Evolutionary conservation across 2,888 invertebrate species (phyloP), one percentile per base, ranked within the genome.

Genomic region (Anoncus sp.): DNA sequence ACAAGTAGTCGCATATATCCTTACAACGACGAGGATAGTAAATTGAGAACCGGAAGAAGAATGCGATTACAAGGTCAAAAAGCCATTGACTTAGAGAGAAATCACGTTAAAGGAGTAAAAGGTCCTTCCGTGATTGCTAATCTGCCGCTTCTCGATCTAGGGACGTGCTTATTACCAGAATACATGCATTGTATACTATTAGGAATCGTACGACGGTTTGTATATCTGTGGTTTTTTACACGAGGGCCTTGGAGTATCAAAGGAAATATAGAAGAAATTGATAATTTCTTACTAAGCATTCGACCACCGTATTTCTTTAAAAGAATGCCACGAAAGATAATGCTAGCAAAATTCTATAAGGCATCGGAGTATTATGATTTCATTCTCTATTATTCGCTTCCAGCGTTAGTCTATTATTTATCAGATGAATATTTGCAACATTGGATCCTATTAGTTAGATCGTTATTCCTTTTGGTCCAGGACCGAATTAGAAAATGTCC

Each of bases 101-200:
- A 4, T n/a, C 45, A 75, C 24, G 45, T 59, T 35, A 63, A 59
- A 59, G 75, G 75, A 12, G 70, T 80, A 6, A 80, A 77, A 77
- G 79, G 79, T 27, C 49, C 14, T 20, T 65, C 82, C 10, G 49
- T 79, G 0, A 22, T 80, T 27, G 38, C 80, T 31, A 20, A 18
- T 51, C 27, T 81, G 16, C 82, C 82, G 35, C 24, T 77, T 12
- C 16, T 80, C 60, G 75, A 81, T 60, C 27, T 79, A 27, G 75
- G 69, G 14, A 81, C 77, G n/a, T 82, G 80, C 51, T n/a, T 75
- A 22, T 14, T 82, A 31, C 80, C 81, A 43, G 74, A 85, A 35
- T 82, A 75, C 53, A 78, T 84, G 81, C 83, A 83, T 69, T 82
- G 81, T n/a, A 76, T 80, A 35, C 63, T 84, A 2, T 69, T 81